Percentiles rank a stretch among this genome's conserved stretches.
Conservation (phyloP, 2,113 vertebrate species). For the Xiphophorus maculatus region DNA sequence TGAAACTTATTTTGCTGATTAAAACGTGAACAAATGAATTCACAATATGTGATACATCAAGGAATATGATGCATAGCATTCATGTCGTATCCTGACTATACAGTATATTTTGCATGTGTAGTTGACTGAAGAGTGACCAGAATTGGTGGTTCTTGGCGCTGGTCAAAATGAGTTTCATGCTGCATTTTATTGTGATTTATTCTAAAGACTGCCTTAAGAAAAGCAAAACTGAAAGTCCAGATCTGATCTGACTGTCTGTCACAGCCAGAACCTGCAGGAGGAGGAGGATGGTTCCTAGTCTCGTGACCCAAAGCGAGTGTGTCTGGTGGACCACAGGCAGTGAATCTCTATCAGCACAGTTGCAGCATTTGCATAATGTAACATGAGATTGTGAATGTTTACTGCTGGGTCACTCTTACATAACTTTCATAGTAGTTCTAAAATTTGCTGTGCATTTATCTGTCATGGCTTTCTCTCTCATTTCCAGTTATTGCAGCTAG, state of each 20-base stretch:
- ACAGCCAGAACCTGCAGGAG: not conserved
- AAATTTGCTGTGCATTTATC: not conserved
- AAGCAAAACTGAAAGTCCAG: not conserved
- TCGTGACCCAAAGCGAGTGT: not conserved
- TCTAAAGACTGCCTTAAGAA: not conserved
- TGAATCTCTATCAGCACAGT: not conserved
- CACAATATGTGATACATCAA: too few relatives aligned
- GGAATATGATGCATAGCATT: too few relatives aligned
- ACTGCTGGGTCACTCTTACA: not conserved
- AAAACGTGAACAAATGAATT: too few relatives aligned
- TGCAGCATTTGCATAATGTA: not conserved
- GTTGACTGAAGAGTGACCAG: too few relatives aligned
- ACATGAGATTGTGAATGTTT: not conserved
- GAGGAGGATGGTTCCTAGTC: not conserved
- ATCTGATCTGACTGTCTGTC: not conserved
- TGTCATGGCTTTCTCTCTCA: not conserved
- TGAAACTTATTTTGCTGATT: too few relatives aligned
- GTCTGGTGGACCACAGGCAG: not conserved
- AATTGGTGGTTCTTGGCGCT: too few relatives aligned
- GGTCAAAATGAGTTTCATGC: too few relatives aligned
- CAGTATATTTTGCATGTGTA: too few relatives aligned
- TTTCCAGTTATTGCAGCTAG: not conserved
- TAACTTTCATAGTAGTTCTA: not conserved
- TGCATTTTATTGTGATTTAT: too few relatives aligned
- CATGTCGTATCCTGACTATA: too few relatives aligned